Base-by-base conservation (phyloP, 2,113 vertebrate species). In the Otis tarda region DNA sequence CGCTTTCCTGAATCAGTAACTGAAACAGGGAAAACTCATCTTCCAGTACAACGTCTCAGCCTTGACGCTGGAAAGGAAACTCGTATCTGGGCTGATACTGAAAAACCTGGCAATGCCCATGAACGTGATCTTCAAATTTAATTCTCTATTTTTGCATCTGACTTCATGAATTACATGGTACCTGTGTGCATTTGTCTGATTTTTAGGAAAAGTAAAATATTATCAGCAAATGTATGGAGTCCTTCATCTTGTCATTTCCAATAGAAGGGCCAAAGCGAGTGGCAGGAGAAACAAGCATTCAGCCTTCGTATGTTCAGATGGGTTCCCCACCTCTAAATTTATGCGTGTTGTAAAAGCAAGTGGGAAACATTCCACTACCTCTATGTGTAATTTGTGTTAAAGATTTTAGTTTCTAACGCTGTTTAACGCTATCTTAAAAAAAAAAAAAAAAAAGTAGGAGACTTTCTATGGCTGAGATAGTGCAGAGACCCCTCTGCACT, bases 301-400 rank as follows among this genome's bases (percentile, higher is more conserved):
- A 45, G 15, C 9, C 6, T 16, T 52, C 1, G 0, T 25, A 0
- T 39, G 87, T 78, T 43, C 5, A 53, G 33, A 10, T 71, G 47
- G 19, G 23, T 59, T 87, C 39, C 64, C 37, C 43, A 6, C 35
- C 2, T 15, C 12, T 63, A 24, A 70, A 12, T 56, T 14, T 30
- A 37, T 12, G 43, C 49, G 13, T 6, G 1, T 37, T 49, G 24
- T 69, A 14, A 65, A 64, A 63, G 59, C 47, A 35, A 14, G 1
- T 9, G 39, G 59, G 73, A 39, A 47, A 64, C 27, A 7, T 4
- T 14, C 47, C 8, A 4, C 57, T 43, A 0, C 43, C 88, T 4
- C 59, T 57, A 4, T 45, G 28, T 85, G 56, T 50, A 30, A 9
- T 18, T 71, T 55, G 22, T 39, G 24, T 7, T 60, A 1, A 37